Conservation (phyloP, 2,797 vertebrate species). For the Scomberomorus guttatus region DNA sequence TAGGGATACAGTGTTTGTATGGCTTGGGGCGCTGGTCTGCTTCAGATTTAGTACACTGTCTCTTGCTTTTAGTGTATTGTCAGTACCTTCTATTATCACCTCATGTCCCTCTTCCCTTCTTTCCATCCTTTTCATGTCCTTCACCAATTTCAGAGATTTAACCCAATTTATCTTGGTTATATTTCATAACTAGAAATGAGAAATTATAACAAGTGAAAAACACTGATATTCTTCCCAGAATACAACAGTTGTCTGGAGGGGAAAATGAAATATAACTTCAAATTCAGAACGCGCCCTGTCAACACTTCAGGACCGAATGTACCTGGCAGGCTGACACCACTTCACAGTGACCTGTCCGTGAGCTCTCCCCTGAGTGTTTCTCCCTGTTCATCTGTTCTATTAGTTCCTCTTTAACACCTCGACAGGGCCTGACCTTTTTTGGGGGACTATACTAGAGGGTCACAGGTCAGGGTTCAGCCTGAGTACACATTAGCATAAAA, state of each 20-base stretch:
- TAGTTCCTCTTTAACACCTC: constrained; percentile 85
- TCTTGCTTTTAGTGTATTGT: constrained; percentile 9
- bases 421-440: constrained; percentile 68
- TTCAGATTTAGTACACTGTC: constrained; percentile 25
- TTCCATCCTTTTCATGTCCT: not conserved
- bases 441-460: constrained; percentile 48
- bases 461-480: constrained; percentile 79
- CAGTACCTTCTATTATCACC: not conserved
- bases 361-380: constrained; percentile 64
- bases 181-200: not conserved
- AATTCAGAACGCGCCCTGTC: constrained; percentile 13
- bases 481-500: constrained; percentile 81
- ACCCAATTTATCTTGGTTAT: not conserved
- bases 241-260: constrained; percentile 7
- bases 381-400: constrained; percentile 74
- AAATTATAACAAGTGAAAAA: constrained; percentile 1
- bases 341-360: constrained; percentile 60
- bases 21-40: constrained; percentile 25
- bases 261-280: constrained; percentile 15
- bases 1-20: constrained; percentile 53
- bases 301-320: constrained; percentile 14
- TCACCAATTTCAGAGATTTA: not conserved
- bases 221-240: not conserved
- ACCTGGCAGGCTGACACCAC: constrained; percentile 49
- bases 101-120: not conserved